These are phyloP conservation scores for Drosophila paranaensis DNA, from an alignment of 2,888 invertebrate genomes.

Conservation along the genomic window DNA sequence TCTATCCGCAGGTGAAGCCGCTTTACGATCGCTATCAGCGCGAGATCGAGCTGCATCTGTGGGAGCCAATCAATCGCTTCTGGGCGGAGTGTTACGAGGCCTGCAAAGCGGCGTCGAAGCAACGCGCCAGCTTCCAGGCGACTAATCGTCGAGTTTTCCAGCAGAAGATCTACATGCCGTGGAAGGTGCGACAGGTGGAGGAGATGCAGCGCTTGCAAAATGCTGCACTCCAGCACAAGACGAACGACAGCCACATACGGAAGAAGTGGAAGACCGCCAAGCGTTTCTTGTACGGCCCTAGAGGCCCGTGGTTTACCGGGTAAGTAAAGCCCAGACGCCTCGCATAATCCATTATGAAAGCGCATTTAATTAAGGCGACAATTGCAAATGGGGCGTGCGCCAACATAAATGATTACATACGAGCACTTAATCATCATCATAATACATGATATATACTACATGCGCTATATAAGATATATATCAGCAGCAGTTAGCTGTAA, in stretches of 20 bases:
- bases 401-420: conserved; percentile 51
- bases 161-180: conserved; percentile 86
- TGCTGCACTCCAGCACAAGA: conserved; percentile 85
- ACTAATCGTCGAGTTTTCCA: conserved; percentile 87
- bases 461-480: conserved; percentile 1
- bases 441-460: conserved; percentile 11
- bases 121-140: conserved; percentile 86
- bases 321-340: conserved; percentile 65
- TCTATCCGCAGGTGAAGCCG: conserved; percentile 85
- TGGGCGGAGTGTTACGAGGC: conserved; percentile 88
- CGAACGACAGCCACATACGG: conserved; percentile 85
- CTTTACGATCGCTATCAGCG: conserved; percentile 86
- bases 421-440: conserved; percentile 48
- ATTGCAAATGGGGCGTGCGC: conserved; percentile 62
- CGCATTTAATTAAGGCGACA: conserved; percentile 68
- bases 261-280: conserved; percentile 87
- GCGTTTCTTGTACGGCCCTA: conserved; percentile 86
- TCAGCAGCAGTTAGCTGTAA: conserved; percentile 2
- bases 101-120: conserved; percentile 86
- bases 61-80: conserved; percentile 86
- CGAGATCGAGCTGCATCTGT: conserved; percentile 85
- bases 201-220: conserved; percentile 86
- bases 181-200: conserved; percentile 85
- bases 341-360: conserved; percentile 56
- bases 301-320: conserved; percentile 86